These are phyloP conservation scores for Hylaeus volcanicus DNA, from an alignment of 1,140 invertebrate genomes.

Conservation along the genomic window DNA sequence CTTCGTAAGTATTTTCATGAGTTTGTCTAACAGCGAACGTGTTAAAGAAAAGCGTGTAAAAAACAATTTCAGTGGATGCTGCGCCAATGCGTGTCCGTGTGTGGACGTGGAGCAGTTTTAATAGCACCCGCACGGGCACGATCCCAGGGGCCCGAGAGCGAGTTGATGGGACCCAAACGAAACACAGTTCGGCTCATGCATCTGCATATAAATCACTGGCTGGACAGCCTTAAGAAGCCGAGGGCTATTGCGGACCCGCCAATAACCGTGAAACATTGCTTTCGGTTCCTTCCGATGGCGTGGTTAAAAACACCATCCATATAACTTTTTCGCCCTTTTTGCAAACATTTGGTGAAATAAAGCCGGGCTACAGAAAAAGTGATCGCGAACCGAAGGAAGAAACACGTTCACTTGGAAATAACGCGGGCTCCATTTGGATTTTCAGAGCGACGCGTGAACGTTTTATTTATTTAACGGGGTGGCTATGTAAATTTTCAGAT, in stretches of 20 bases:
- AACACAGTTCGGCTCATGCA: constrained; percentile 65
- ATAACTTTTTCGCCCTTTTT: constrained; percentile 12
- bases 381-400: background rate
- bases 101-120: constrained; percentile 63
- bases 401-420: background rate
- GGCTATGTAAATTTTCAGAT: too few species aligned
- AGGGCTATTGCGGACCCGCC: constrained; percentile 59
- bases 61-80: constrained; percentile 44
- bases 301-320: constrained; percentile 48
- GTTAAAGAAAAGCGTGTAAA: background rate
- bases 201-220: constrained; percentile 77
- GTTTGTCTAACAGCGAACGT: too few species aligned
- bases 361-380: background rate
- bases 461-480: background rate
- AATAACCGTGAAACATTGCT: constrained; percentile 63
- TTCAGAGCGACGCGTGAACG: background rate
- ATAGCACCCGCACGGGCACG: constrained; percentile 54
- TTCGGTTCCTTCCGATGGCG: constrained; percentile 51
- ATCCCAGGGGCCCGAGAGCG: constrained; percentile 30
- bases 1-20: too few species aligned
- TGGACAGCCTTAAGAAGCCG: constrained; percentile 63
- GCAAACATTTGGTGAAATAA: background rate
- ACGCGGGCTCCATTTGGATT: background rate
- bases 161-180: constrained; percentile 51
- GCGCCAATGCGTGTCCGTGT: constrained; percentile 60